Percentiles rank a stretch among this genome's conserved stretches.
Conservation (phyloP, 2,888 invertebrate species). For the Tryphoninae sp. region DNA sequence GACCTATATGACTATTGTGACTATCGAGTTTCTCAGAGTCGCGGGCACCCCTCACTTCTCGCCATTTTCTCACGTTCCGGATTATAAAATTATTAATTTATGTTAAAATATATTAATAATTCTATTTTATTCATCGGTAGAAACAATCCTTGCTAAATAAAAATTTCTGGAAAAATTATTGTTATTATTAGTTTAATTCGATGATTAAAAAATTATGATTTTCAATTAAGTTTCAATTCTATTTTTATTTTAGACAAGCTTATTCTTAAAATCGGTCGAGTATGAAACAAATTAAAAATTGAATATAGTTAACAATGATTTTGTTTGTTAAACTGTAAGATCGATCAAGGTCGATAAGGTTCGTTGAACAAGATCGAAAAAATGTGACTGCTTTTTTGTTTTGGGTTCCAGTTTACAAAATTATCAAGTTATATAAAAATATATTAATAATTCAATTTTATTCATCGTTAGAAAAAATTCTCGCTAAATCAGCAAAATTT, state of each 20-base stretch:
- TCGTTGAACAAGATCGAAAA: slow-evolving; percentile 14
- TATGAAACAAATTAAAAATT: not conserved
- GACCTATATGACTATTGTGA: not conserved
- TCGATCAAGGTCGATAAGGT: slow-evolving; percentile 37
- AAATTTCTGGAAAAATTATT: too few relatives aligned
- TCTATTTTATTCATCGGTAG: not conserved
- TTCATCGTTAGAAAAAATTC: too few relatives aligned
- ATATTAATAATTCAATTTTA: not conserved
- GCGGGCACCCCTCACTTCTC: slow-evolving; percentile 6
- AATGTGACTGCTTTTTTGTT: not conserved
- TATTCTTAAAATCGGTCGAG: too few relatives aligned
- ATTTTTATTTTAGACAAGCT: too few relatives aligned
- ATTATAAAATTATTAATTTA: not conserved
- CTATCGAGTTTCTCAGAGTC: slow-evolving; percentile 32
- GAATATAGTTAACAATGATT: not conserved
- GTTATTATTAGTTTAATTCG: too few relatives aligned
- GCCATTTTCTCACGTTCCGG: slow-evolving; percentile 29
- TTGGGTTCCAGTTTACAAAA: not conserved
- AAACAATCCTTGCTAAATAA: too few relatives aligned
- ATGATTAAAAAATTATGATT: too few relatives aligned
- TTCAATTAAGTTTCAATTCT: too few relatives aligned
- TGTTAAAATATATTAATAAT: not conserved
- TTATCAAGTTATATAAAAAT: not conserved
- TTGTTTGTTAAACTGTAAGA: not conserved
- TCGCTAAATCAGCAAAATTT: too few relatives aligned